A percentile compares a stretch with the other conserved stretches of the same genome.
phyloP scores from a whole-genome alignment of 2,797 vertebrate species.

The Mus minutoides region DNA sequence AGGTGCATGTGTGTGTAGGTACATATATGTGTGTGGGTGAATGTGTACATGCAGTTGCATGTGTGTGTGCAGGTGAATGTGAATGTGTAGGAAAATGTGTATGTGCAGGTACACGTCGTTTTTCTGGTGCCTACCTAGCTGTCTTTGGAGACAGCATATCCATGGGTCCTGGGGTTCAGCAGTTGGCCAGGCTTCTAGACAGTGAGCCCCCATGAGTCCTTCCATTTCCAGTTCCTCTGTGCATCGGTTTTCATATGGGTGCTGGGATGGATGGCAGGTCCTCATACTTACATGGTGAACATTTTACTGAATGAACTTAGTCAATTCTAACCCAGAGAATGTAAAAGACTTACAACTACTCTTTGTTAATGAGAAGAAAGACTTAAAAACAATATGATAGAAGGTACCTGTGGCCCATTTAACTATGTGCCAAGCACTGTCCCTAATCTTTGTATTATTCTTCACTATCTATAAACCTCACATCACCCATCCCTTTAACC shows the following conservation, averaged over 20 bases:
- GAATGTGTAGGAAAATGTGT: background rate
- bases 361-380: background rate
- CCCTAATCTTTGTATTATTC: background rate
- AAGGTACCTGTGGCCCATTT: background rate
- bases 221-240: background rate
- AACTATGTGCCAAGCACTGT: background rate
- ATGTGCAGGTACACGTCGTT: background rate
- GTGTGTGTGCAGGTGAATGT: background rate
- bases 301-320: background rate
- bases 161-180: background rate
- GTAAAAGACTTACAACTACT: background rate
- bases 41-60: no score
- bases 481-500: background rate
- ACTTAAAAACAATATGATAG: background rate
- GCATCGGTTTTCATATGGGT: background rate
- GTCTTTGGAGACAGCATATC: background rate
- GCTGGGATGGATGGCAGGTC: background rate
- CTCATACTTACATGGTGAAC: no score
- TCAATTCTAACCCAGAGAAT: background rate
- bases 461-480: background rate
- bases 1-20: background rate
- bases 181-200: background rate
- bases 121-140: no score
- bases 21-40: accelerated
- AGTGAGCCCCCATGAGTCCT: background rate